Conservation (phyloP, 1,140 invertebrate species). For the Potamilus streckersoni region DNA sequence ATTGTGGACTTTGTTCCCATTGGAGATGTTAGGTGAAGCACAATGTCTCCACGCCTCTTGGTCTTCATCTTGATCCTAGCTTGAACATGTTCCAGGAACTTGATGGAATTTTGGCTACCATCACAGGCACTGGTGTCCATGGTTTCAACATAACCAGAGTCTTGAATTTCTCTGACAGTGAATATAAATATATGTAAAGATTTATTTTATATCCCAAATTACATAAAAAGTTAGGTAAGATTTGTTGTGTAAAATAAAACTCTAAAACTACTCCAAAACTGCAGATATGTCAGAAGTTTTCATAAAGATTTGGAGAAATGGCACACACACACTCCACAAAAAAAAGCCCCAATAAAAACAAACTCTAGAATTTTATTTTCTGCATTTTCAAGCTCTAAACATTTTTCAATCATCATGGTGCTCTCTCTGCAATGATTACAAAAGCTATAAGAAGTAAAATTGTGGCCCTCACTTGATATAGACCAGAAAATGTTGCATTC, state of each 20-base stretch:
- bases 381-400: no score
- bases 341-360: no score
- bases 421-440: no score
- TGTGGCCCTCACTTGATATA: no score
- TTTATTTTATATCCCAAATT: neutral
- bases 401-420: no score
- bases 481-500: no score
- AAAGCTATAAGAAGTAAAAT: no score
- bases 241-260: neutral
- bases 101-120: slow-evolving; percentile 89
- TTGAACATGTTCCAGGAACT: slow-evolving; percentile 97
- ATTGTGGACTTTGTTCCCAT: slow-evolving; percentile 83
- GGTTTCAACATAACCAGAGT: slow-evolving; percentile 50
- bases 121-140: slow-evolving; percentile 78
- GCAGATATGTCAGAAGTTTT: neutral
- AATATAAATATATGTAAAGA: slow-evolving; percentile 6
- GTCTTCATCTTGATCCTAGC: slow-evolving; percentile 94
- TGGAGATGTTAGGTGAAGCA: slow-evolving; percentile 95
- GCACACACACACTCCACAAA: no score
- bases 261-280: neutral
- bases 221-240: neutral
- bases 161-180: slow-evolving; percentile 50
- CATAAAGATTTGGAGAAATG: no score
- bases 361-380: no score
- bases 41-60: slow-evolving; percentile 90